Evolutionary conservation across 2,797 vertebrate genomes (phyloP).

Genomic region (Gouania willdenowi): DNA sequence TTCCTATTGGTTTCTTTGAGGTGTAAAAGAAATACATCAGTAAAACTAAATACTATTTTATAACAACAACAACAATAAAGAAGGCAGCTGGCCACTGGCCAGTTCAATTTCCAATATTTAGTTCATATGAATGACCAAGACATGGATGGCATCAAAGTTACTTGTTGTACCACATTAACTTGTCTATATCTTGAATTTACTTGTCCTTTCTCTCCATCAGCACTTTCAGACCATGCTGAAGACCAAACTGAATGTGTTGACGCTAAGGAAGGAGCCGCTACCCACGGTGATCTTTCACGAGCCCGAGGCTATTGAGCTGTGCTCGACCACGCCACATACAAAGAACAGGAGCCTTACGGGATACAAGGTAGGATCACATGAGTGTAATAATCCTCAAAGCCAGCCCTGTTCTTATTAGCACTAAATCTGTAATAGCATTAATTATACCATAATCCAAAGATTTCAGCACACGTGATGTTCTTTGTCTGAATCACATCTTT

Average conservation of each 20-base stretch:
- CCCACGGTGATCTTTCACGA: constrained; percentile 97
- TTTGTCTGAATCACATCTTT: constrained; percentile 15
- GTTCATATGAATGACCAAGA: no score
- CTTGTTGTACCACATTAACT: no score
- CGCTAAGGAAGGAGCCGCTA: constrained; percentile 92
- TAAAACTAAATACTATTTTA: no score
- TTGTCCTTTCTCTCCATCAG: constrained; percentile 62
- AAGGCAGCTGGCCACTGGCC: no score
- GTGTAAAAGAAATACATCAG: no score
- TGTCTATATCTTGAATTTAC: no score
- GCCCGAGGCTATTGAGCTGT: constrained; percentile 96
- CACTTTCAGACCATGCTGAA: constrained; percentile 99
- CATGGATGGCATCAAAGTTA: no score
- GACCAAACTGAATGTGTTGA: constrained; percentile 96
- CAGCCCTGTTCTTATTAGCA: constrained; percentile 15
- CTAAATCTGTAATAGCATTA: constrained; percentile 51
- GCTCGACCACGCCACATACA: constrained; percentile 87
- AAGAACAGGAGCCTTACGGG: constrained; percentile 85
- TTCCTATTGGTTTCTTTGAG: no score
- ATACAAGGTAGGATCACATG: constrained; percentile 85
- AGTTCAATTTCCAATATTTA: no score
- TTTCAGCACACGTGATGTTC: constrained; percentile 1
- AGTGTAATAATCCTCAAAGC: constrained; percentile 39
- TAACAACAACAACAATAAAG: no score
- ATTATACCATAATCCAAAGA: constrained; percentile 31